These are phyloP conservation scores for Venusia cambrica DNA, from an alignment of 2,888 invertebrate species.

Conservation along the genomic window DNA sequence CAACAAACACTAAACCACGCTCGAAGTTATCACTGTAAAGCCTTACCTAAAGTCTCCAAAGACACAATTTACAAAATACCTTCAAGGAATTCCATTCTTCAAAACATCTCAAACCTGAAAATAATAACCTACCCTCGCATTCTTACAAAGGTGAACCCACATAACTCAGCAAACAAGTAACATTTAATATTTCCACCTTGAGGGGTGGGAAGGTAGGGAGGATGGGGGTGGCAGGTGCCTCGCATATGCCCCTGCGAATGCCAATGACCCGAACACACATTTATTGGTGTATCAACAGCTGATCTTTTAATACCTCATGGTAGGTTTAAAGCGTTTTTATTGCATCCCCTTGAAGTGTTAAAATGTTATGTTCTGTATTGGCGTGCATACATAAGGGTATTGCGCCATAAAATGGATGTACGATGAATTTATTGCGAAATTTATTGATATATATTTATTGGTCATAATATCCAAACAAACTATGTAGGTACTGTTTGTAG, in stretches of 20 bases:
- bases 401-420: no score
- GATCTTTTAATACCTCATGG: slow-evolving; percentile 40
- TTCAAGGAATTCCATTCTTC: no score
- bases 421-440: no score
- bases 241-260: slow-evolving; percentile 73
- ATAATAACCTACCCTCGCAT: slow-evolving; percentile 26
- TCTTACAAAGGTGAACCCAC: slow-evolving; percentile 40
- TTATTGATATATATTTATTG: no score
- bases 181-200: slow-evolving; percentile 70
- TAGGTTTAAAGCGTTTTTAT: slow-evolving; percentile 28
- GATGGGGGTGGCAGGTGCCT: slow-evolving; percentile 72
- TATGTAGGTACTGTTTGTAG: no score
- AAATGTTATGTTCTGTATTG: slow-evolving; percentile 25
- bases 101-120: slow-evolving; percentile 25
- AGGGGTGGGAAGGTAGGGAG: slow-evolving; percentile 48
- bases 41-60: slow-evolving; percentile 4
- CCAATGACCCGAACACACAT: slow-evolving; percentile 59
- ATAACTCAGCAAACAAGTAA: slow-evolving; percentile 66
- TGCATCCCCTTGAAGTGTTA: slow-evolving; percentile 24
- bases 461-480: no score
- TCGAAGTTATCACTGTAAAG: no score
- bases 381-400: no score
- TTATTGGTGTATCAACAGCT: slow-evolving; percentile 40
- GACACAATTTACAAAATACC: slow-evolving; percentile 7
- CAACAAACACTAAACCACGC: no score